These are phyloP conservation scores for Todiramphus saurophagus DNA, from an alignment of 2,113 vertebrate genomes.

Conservation along the genomic window DNA sequence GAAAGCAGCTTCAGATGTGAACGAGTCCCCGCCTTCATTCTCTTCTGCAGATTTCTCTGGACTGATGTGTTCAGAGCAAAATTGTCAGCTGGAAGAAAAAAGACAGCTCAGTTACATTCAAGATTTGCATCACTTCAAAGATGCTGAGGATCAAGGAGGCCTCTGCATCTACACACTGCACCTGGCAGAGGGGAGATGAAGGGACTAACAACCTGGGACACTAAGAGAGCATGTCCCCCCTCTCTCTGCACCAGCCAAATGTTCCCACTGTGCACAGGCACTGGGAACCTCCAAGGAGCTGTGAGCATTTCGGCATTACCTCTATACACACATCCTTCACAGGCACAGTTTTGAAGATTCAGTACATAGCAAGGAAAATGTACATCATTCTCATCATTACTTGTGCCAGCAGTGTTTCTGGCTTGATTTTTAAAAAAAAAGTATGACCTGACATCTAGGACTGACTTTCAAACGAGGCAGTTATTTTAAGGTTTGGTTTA, in stretches of 20 bases:
- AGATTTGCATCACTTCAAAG: neutral
- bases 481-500: conserved; percentile 29
- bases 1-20: neutral
- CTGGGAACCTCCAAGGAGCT: neutral
- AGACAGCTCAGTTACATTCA: neutral
- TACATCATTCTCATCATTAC: neutral
- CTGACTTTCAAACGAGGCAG: conserved; percentile 4
- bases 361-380: neutral
- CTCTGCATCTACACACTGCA: neutral
- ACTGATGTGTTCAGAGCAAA: neutral
- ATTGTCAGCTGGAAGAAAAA: neutral
- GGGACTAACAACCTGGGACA: neutral
- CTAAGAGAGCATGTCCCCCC: accelerated
- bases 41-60: neutral
- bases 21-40: neutral
- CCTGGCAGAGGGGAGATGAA: neutral
- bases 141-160: neutral
- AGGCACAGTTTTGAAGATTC: neutral
- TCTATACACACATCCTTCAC: neutral
- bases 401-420: neutral
- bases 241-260: accelerated
- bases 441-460: neutral
- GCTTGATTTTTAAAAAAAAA: neutral
- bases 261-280: accelerated
- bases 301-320: neutral